Conservation (phyloP, 1,140 invertebrate genomes). For the Hydropsyche tenuis region DNA sequence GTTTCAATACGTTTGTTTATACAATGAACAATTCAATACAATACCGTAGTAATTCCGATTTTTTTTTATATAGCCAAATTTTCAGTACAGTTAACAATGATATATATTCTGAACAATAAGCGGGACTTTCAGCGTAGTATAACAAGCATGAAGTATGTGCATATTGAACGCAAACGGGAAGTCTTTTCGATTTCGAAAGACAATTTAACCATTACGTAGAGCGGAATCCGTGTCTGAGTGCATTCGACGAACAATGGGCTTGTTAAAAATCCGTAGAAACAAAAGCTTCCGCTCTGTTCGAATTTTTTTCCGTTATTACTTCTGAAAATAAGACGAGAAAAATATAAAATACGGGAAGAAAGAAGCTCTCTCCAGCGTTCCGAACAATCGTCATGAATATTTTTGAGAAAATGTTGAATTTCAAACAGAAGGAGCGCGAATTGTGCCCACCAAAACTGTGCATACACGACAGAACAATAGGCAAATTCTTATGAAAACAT, state of each 20-base stretch:
- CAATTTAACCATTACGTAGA: slow-evolving; percentile 10
- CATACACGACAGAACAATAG: slow-evolving; percentile 11
- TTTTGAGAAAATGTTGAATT: slow-evolving; percentile 5
- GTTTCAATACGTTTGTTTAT: too few species aligned
- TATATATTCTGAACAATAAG: too few species aligned
- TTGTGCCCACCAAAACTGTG: neutral
- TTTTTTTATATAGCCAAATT: too few species aligned
- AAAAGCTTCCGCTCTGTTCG: slow-evolving; percentile 1
- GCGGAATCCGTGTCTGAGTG: slow-evolving; percentile 23
- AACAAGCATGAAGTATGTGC: neutral
- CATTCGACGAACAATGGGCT: slow-evolving; percentile 22
- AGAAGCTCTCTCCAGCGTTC: neutral
- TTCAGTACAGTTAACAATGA: too few species aligned
- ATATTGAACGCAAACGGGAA: neutral
- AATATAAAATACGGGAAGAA: slow-evolving; percentile 3
- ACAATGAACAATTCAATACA: too few species aligned
- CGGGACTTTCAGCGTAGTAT: too few species aligned
- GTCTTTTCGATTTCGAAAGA: slow-evolving; percentile 15
- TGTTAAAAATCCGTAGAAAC: slow-evolving; percentile 22
- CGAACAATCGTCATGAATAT: slow-evolving; percentile 14
- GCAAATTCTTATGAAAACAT: slow-evolving; percentile 9
- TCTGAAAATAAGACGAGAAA: neutral
- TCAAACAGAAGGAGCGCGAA: slow-evolving; percentile 1
- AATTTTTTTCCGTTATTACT: neutral
- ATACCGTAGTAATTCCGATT: too few species aligned